Evolutionary conservation across 2,797 vertebrate genomes (phyloP).

Genomic region (Sardinella longiceps): DNA sequence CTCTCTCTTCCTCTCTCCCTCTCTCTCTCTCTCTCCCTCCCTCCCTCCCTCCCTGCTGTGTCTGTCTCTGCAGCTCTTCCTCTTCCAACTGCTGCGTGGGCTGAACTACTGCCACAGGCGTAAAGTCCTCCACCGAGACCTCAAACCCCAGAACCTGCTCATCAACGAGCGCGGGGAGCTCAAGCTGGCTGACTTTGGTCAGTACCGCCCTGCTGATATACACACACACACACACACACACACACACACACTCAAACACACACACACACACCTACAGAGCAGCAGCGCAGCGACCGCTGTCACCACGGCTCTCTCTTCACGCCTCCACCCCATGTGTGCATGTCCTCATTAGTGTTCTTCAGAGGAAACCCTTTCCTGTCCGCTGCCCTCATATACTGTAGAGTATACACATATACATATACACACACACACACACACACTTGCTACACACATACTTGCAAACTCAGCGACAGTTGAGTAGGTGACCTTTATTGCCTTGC

Average conservation of each 20-base stretch:
- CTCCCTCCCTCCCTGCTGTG: neutral
- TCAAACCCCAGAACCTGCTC: slow-evolving; percentile 84
- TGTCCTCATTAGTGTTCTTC: neutral
- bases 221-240: neutral
- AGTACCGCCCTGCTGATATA: slow-evolving; percentile 15
- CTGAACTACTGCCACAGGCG: slow-evolving; percentile 81
- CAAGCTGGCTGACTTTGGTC: slow-evolving; percentile 70
- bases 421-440: no score
- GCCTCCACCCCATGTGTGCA: neutral
- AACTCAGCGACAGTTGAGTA: no score
- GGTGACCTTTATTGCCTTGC: no score
- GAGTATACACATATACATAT: no score
- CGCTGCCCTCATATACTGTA: neutral
- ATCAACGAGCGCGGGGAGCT: slow-evolving; percentile 82
- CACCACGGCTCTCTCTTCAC: neutral
- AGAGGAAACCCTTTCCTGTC: neutral
- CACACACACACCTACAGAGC: neutral
- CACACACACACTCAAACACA: neutral
- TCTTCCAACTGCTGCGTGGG: slow-evolving; percentile 82
- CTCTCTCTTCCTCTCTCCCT: neutral
- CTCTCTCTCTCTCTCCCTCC: neutral
- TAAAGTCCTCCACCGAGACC: slow-evolving; percentile 83
- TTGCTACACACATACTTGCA: no score
- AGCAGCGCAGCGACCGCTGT: slow-evolving; percentile 1
- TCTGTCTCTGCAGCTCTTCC: slow-evolving; percentile 71